Conservation (phyloP, 2,888 invertebrate species). For the Lamellibrachia satsuma region DNA sequence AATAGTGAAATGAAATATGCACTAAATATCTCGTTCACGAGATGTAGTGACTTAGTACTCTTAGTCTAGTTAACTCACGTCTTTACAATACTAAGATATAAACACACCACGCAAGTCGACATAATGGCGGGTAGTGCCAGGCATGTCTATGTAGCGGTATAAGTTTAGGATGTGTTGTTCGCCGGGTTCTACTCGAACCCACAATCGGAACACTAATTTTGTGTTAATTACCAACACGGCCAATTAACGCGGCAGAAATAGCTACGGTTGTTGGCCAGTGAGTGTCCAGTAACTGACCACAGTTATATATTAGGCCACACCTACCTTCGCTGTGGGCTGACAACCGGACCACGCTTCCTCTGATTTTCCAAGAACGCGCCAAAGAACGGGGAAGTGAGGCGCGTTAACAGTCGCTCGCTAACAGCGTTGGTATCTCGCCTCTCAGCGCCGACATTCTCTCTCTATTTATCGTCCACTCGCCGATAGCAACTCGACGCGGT, state of each 20-base stretch:
- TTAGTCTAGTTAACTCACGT: no score
- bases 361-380: neutral
- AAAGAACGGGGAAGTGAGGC: neutral
- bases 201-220: neutral
- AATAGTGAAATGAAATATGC: no score
- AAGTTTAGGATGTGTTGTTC: neutral
- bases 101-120: neutral
- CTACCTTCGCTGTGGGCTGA: neutral
- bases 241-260: neutral
- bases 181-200: neutral
- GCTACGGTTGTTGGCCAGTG: neutral
- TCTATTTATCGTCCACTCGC: slow-evolving; percentile 4
- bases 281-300: neutral
- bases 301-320: neutral
- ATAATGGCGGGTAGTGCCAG: neutral
- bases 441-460: neutral
- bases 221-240: neutral
- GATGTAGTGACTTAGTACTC: no score
- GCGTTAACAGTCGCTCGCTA: neutral
- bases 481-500: neutral
- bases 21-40: no score
- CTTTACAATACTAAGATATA: neutral
- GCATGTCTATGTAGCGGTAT: no score
- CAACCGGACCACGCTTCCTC: slow-evolving; percentile 10
- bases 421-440: neutral